Percentiles rank a stretch among this genome's conserved stretches.
Conservation (phyloP, 2,113 vertebrate genomes). For the Lethenteron camtschaticum region DNA sequence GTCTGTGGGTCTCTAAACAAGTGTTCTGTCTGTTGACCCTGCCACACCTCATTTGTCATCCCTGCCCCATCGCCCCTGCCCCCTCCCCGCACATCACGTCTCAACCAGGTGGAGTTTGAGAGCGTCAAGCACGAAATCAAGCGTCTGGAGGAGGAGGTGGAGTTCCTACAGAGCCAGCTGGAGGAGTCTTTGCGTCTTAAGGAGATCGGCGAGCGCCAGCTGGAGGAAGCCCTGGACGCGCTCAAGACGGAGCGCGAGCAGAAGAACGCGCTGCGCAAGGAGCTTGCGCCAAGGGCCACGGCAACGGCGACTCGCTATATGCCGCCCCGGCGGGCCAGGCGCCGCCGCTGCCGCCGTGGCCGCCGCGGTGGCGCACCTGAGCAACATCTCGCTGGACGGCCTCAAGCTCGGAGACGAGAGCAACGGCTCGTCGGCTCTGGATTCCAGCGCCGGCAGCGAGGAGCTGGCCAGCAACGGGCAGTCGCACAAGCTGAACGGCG, state of each 20-base stretch:
- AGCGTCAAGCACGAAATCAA: constrained; percentile 96
- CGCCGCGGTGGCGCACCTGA: constrained; percentile 25
- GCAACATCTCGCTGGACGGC: constrained; percentile 64
- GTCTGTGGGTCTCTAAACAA: too few relatives aligned
- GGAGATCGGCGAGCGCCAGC: constrained; percentile 69
- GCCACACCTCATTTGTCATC: too few relatives aligned
- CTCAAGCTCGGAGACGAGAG: constrained; percentile 57
- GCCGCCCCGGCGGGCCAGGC: too few relatives aligned
- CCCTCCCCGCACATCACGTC: constrained; percentile 6
- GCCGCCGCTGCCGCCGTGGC: too few relatives aligned
- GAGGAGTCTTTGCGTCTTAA: constrained; percentile 79
- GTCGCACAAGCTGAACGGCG: constrained; percentile 42
- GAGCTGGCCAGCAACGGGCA: constrained; percentile 19
- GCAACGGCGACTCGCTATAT: constrained; percentile 11
- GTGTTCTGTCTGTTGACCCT: too few relatives aligned
- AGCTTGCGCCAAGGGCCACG: constrained; percentile 63
- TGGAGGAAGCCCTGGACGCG: constrained; percentile 80
- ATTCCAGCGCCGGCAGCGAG: constrained; percentile 52
- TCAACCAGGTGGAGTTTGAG: constrained; percentile 80
- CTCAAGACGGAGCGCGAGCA: constrained; percentile 82
- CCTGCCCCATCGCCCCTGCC: too few relatives aligned
- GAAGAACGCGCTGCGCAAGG: constrained; percentile 79
- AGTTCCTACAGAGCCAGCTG: constrained; percentile 81
- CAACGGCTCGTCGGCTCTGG: constrained; percentile 39
- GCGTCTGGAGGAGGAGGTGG: constrained; percentile 77